These are phyloP conservation scores for Ptilonorhynchus violaceus DNA, from an alignment of 2,113 vertebrate species.

Conservation along the genomic window DNA sequence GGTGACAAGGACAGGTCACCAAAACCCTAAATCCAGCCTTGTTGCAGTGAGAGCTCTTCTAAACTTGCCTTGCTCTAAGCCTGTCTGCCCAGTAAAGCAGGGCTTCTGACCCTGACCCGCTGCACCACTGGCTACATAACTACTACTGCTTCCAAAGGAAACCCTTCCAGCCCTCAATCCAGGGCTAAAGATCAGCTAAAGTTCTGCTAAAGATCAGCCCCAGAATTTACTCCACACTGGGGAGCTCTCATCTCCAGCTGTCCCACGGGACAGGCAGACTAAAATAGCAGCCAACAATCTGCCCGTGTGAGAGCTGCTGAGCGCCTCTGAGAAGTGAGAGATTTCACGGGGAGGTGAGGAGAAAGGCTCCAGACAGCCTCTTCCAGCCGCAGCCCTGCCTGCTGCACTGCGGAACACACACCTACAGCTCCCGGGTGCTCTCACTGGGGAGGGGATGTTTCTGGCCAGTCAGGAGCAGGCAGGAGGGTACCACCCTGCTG, in stretches of 20 bases:
- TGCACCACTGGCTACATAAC: background rate
- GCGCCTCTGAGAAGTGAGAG: background rate
- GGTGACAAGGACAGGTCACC: background rate
- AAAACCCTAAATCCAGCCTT: background rate
- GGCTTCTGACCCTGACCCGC: background rate
- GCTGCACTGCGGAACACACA: background rate
- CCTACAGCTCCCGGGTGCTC: background rate
- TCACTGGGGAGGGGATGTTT: background rate
- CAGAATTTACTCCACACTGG: accelerated
- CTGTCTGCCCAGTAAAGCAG: background rate
- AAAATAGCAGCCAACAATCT: slow-evolving; percentile 20
- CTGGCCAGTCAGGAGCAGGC: background rate
- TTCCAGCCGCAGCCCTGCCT: background rate
- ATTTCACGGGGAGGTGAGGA: background rate
- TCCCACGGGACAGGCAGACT: background rate
- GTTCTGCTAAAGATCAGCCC: background rate
- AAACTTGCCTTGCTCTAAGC: background rate
- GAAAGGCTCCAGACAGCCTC: background rate
- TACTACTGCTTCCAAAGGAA: background rate
- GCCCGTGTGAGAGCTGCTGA: background rate
- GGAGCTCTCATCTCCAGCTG: background rate
- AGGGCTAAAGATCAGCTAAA: background rate
- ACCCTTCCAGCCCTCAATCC: background rate
- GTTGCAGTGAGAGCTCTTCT: background rate
- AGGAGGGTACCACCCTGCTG: background rate